Conservation (phyloP, 2,888 invertebrate genomes). For the Sinodicranocentrus sp. region DNA sequence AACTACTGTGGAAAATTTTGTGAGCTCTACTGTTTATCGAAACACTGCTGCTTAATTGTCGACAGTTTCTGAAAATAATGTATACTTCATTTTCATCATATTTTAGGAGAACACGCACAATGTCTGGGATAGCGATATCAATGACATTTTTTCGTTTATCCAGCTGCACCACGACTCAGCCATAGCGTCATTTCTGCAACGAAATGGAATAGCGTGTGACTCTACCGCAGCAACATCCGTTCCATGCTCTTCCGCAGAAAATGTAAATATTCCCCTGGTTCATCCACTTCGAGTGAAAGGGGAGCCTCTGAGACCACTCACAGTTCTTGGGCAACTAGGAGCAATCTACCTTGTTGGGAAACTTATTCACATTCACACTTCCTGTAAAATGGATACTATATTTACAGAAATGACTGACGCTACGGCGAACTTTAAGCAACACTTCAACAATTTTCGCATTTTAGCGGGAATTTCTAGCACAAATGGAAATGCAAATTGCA, state of each 20-base stretch:
- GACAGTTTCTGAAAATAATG: too few relatives aligned
- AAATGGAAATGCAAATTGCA: not conserved
- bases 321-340: conserved; percentile 73
- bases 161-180: conserved; percentile 13
- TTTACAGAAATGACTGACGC: conserved; percentile 72
- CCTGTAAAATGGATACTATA: conserved; percentile 68
- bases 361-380: conserved; percentile 61
- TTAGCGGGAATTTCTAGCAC: not conserved
- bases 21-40: too few relatives aligned
- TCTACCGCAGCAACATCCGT: not conserved
- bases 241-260: not conserved
- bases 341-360: conserved; percentile 69
- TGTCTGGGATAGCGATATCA: conserved; percentile 18
- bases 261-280: conserved; percentile 68
- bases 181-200: conserved; percentile 11
- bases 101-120: too few relatives aligned
- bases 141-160: conserved; percentile 17
- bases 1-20: conserved; percentile 71
- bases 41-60: too few relatives aligned
- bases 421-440: conserved; percentile 62
- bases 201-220: not conserved
- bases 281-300: conserved; percentile 74
- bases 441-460: conserved; percentile 48
- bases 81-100: too few relatives aligned
- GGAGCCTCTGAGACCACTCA: conserved; percentile 73